Evolutionary conservation across 2,888 invertebrate species (phyloP).

Genomic region (Azorinus chamasolen): DNA sequence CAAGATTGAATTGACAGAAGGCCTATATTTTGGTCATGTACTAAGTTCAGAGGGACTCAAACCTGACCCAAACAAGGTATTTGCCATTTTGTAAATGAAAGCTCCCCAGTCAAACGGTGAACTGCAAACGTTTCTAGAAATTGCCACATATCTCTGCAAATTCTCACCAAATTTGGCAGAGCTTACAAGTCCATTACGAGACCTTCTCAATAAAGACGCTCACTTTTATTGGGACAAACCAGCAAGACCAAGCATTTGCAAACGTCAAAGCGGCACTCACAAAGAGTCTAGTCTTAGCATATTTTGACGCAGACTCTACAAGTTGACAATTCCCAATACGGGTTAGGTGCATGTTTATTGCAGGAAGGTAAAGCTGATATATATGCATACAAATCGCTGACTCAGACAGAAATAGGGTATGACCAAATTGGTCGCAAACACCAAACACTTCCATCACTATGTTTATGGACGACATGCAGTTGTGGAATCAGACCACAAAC

Average conservation of each 20-base stretch:
- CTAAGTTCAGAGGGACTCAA: no score
- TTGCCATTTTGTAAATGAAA: no score
- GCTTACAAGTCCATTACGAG: slow-evolving; percentile 29
- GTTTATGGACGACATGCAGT: no score
- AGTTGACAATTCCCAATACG: slow-evolving; percentile 15
- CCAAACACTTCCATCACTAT: no score
- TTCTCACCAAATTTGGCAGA: slow-evolving; percentile 42
- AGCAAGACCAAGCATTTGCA: background rate
- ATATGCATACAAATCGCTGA: slow-evolving; percentile 40
- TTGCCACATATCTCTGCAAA: slow-evolving; percentile 13
- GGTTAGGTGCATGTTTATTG: slow-evolving; percentile 19
- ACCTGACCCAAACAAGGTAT: no score
- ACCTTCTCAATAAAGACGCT: slow-evolving; percentile 10
- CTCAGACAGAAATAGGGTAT: slow-evolving; percentile 23
- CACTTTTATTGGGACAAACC: slow-evolving; percentile 29
- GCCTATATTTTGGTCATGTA: no score
- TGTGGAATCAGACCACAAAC: no score
- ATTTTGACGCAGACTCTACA: slow-evolving; percentile 18
- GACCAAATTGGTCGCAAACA: slow-evolving; percentile 52
- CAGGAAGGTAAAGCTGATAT: slow-evolving; percentile 30
- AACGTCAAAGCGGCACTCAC: no score
- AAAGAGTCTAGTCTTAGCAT: no score
- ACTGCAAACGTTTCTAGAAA: slow-evolving; percentile 1
- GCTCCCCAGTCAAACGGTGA: no score
- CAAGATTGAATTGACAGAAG: no score